Evolutionary conservation across 2,888 invertebrate genomes (phyloP), one percentile per base, ranked within the genome.

Genomic region (Seladonia tumulorum): DNA sequence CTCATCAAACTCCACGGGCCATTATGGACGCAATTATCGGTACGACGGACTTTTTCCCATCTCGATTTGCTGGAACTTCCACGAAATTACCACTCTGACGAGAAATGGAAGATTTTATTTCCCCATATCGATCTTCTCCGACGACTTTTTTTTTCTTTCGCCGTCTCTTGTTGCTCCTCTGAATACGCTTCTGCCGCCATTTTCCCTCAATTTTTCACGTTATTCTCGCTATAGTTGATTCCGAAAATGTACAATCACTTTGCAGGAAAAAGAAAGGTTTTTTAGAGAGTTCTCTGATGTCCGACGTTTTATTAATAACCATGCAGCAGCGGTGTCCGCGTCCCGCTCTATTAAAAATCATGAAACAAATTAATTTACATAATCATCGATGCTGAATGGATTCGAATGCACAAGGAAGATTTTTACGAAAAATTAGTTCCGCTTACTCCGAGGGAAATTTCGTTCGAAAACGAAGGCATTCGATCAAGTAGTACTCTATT

Each of bases 11-110:
- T 85, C 53, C 60, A 45, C 76, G 72, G 57, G 75, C 79, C 87
- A 87, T 86, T 86, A 87, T 60, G 81, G 66, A 75, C 49, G 85
- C 85, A 88, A 88, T 88, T 88, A 87, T 87, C 85, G 79, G 72
- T 45, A 66, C 80, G 87, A 75, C 80, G 76, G 80, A 87, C 81
- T 87, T 87, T 81, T 87, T 74, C 79, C 81, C 63, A 84, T 79
- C 87, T 87, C 68, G 76, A 71, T 57, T 53, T 63, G 75, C 66
- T 72, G 77, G 81, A 84, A 87, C 57, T 79, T 84, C 82, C 76
- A 79, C 29, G 87, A 87, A 87, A 87, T 87, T 87, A 81, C 77
- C 78, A 79, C 47, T 68, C 71, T 39, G 76, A 29, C 60, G 72
- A 78, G 80, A 79, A 86, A 87, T 60, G 70, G 57, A 57, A 74